These are phyloP conservation scores for Lagorchestes hirsutus DNA, from an alignment of 2,797 vertebrate genomes.

Conservation along the genomic window DNA sequence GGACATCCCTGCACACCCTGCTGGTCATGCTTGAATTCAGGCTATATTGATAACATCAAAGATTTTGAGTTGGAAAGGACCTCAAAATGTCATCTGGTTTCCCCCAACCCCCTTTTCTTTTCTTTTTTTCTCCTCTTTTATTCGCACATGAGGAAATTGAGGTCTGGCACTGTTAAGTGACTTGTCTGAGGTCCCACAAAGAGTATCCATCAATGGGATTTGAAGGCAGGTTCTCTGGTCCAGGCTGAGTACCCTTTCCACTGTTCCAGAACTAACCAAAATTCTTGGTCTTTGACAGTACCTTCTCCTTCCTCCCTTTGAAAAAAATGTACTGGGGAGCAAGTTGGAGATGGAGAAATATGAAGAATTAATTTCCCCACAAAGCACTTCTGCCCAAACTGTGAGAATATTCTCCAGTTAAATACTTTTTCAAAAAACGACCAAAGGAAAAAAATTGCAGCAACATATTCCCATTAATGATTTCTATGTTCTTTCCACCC, in stretches of 20 bases:
- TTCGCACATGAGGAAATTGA: neutral
- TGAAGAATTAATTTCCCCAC: conserved; percentile 48
- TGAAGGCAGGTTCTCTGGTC: neutral
- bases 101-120: neutral
- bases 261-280: neutral
- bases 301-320: neutral
- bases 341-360: conserved; percentile 37
- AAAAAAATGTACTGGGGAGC: neutral
- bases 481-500: conserved; percentile 21
- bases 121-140: neutral
- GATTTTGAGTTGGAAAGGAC: neutral
- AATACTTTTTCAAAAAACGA: conserved; percentile 39
- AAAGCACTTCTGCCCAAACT: conserved; percentile 49
- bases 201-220: neutral
- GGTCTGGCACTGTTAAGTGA: neutral
- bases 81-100: neutral
- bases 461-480: conserved; percentile 19
- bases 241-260: neutral
- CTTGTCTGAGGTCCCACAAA: neutral
- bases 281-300: neutral
- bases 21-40: neutral
- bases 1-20: neutral
- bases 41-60: neutral
- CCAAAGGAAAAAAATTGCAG: conserved; percentile 10
- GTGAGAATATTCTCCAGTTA: conserved; percentile 54